Conservation (phyloP, 2,113 vertebrate genomes). For the Scopus umbretta region DNA sequence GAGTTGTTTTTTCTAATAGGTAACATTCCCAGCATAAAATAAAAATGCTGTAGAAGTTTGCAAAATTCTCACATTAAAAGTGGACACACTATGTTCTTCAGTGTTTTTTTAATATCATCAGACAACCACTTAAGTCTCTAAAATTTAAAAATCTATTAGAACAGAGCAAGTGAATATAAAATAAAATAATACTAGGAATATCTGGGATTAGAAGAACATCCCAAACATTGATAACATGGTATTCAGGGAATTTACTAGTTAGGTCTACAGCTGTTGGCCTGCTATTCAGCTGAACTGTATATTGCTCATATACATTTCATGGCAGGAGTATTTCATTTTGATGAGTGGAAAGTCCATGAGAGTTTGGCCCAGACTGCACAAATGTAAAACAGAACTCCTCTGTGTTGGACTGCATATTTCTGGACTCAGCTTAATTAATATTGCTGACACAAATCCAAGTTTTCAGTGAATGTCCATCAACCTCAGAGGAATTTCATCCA, state of each 20-base stretch:
- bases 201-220: not conserved
- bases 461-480: constrained; percentile 4
- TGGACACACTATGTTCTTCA: not conserved
- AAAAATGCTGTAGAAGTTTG: not conserved
- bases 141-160: not conserved
- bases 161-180: not conserved
- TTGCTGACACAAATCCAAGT: constrained; percentile 39
- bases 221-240: constrained; percentile 19
- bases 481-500: not conserved
- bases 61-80: not conserved
- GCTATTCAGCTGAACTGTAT: constrained; percentile 14
- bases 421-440: constrained; percentile 48
- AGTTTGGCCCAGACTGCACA: constrained; percentile 6
- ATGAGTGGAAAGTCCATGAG: constrained; percentile 32
- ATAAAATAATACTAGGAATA: not conserved
- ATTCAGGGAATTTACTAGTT: constrained; percentile 53
- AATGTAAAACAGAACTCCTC: constrained; percentile 46
- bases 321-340: constrained; percentile 30
- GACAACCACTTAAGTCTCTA: not conserved
- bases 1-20: not conserved
- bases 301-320: constrained; percentile 50
- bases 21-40: not conserved
- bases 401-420: constrained; percentile 30
- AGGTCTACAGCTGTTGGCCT: constrained; percentile 57
- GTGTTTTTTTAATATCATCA: not conserved